Evolutionary conservation across 2,113 vertebrate genomes (phyloP).

Genomic region (Phycodurus eques): DNA sequence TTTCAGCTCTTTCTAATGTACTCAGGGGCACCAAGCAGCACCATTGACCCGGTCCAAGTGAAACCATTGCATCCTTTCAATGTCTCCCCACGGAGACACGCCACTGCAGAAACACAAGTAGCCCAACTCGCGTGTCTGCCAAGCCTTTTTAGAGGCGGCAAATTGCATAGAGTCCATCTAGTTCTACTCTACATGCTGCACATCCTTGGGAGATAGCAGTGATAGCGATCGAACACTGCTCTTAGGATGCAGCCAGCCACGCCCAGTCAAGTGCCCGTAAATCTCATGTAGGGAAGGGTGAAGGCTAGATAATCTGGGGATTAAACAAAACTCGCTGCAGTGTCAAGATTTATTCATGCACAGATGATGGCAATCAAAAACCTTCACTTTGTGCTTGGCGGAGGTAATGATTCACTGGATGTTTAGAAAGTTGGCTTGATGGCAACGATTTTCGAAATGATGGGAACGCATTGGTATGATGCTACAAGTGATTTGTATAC

Average conservation of each 20-base stretch:
- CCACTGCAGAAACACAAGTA: slow-evolving; percentile 1
- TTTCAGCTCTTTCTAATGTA: slow-evolving; percentile 61
- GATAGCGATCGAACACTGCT: background rate
- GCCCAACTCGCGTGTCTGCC: background rate
- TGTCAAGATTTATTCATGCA: slow-evolving; percentile 34
- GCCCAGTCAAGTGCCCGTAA: slow-evolving; percentile 25
- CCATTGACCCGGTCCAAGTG: slow-evolving; percentile 50
- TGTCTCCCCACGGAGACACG: slow-evolving; percentile 40
- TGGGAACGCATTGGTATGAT: too few species aligned
- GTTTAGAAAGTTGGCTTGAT: too few species aligned
- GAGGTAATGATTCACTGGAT: too few species aligned
- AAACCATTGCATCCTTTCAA: slow-evolving; percentile 54
- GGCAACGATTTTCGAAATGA: too few species aligned
- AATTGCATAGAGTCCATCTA: slow-evolving; percentile 17
- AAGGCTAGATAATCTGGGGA: slow-evolving; percentile 24
- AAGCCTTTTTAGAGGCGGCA: slow-evolving; percentile 18
- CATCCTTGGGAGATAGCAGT: background rate
- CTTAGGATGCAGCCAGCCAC: slow-evolving; percentile 21
- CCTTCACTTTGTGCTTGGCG: too few species aligned
- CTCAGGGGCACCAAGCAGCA: slow-evolving; percentile 51
- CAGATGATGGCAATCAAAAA: slow-evolving; percentile 2
- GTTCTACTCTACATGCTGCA: background rate
- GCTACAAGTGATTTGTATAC: too few species aligned
- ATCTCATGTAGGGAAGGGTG: slow-evolving; percentile 3
- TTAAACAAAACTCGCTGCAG: slow-evolving; percentile 35